phyloP scores from a whole-genome alignment of 37 sponge, comb jelly and placozoan species.

The Spongilla lacustris region DNA sequence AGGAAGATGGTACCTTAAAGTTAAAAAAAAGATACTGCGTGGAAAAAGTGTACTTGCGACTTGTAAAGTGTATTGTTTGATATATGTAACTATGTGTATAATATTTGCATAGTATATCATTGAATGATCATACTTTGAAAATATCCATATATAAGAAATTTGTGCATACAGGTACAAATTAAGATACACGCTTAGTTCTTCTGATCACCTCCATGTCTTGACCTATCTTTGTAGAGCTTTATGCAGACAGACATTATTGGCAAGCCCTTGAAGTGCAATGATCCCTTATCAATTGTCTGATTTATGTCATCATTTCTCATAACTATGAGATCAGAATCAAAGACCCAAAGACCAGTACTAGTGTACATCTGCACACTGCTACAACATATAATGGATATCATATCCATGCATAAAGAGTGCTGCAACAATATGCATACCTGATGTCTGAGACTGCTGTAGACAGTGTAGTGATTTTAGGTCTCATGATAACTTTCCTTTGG shows the following conservation, averaged over 20 bases:
- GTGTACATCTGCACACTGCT: neutral
- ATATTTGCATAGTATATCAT: too few species aligned
- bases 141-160: neutral
- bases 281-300: neutral
- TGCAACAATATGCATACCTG: neutral
- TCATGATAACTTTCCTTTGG: neutral
- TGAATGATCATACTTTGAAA: neutral
- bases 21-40: neutral
- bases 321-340: neutral
- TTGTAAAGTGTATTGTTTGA: neutral
- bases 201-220: neutral
- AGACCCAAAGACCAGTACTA: neutral
- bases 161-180: neutral
- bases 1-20: neutral
- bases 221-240: neutral
- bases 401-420: neutral
- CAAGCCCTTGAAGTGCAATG: neutral
- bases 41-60: neutral
- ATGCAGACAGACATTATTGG: neutral
- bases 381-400: neutral
- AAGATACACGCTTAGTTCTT: neutral
- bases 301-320: neutral
- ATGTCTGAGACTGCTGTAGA: neutral
- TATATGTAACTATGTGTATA: too few species aligned
- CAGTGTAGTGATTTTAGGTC: neutral